These are phyloP conservation scores for Channa striata DNA, from an alignment of 2,797 vertebrate genomes.

Conservation along the genomic window DNA sequence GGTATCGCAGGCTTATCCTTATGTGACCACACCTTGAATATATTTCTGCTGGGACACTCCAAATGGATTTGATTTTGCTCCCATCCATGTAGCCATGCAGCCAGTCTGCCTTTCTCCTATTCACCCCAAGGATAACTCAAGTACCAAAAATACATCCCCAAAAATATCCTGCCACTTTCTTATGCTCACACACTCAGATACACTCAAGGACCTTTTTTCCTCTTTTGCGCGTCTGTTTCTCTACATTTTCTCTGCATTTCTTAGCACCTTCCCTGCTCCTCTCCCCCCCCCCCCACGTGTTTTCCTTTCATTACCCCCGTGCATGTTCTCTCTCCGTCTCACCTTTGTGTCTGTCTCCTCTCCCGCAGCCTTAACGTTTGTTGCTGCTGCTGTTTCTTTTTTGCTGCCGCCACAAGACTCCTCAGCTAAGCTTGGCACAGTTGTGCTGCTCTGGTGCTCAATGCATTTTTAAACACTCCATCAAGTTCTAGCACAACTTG, in stretches of 20 bases:
- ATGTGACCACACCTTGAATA: constrained; percentile 29
- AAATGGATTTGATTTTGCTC: constrained; percentile 54
- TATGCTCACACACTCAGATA: constrained; percentile 46
- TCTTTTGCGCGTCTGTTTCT: constrained; percentile 9
- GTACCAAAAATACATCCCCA: constrained; percentile 60
- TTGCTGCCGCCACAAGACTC: constrained; percentile 45
- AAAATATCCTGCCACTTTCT: constrained; percentile 59
- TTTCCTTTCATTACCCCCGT: constrained; percentile 32
- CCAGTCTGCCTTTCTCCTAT: constrained; percentile 16
- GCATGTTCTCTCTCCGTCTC: constrained; percentile 31
- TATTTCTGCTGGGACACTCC: constrained; percentile 30
- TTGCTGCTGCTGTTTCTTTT: constrained; percentile 12
- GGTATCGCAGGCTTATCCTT: constrained; percentile 9
- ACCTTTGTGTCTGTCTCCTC: constrained; percentile 51
- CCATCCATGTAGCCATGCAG: constrained; percentile 37
- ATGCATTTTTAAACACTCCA: constrained; percentile 87
- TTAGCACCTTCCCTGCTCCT: constrained; percentile 14
- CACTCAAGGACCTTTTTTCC: constrained; percentile 38
- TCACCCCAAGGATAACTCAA: constrained; percentile 52
- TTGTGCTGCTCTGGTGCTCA: constrained; percentile 67
- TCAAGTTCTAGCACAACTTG: constrained; percentile 81
- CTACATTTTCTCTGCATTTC: constrained; percentile 23
- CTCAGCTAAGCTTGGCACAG: constrained; percentile 55
- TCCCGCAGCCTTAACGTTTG: constrained; percentile 32
- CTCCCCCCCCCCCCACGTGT: constrained; percentile 4